These are phyloP conservation scores for Mechanitis mazaeus DNA, from an alignment of 2,888 invertebrate species.

Conservation along the genomic window DNA sequence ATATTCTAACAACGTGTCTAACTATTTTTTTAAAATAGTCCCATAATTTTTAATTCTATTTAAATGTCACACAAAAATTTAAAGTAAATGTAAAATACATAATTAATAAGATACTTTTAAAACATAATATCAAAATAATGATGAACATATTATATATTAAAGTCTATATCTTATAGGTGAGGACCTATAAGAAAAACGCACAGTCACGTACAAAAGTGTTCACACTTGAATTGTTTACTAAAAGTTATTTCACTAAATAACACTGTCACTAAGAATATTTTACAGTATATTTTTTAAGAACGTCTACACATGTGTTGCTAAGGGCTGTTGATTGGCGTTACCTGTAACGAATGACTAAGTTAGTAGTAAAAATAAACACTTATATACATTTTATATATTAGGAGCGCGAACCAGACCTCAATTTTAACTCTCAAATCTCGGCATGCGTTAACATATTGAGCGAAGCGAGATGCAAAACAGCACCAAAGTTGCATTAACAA, in stretches of 20 bases:
- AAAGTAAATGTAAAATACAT: not conserved
- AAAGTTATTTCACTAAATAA: slow-evolving; percentile 19
- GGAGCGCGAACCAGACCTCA: too few species aligned
- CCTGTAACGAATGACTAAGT: slow-evolving; percentile 47
- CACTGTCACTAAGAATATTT: slow-evolving; percentile 22
- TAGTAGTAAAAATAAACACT: not conserved
- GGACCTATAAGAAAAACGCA: slow-evolving; percentile 15
- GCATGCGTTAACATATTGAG: too few species aligned
- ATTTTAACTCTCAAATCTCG: too few species aligned
- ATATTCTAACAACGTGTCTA: too few species aligned
- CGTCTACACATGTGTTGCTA: slow-evolving; percentile 79
- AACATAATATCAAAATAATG: slow-evolving; percentile 10
- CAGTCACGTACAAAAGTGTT: slow-evolving; percentile 21
- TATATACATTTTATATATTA: too few species aligned
- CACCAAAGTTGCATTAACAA: too few species aligned
- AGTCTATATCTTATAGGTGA: not conserved
- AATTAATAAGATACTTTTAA: slow-evolving; percentile 3
- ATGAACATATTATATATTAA: not conserved
- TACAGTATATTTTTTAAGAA: slow-evolving; percentile 31
- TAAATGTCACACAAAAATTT: too few species aligned
- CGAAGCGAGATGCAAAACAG: too few species aligned
- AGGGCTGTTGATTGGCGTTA: slow-evolving; percentile 65
- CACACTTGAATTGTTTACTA: slow-evolving; percentile 1
- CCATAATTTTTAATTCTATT: too few species aligned
- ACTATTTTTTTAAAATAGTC: too few species aligned